Evolutionary conservation across 1,140 invertebrate genomes (phyloP).

Genomic region (Rhopalosiphum padi): DNA sequence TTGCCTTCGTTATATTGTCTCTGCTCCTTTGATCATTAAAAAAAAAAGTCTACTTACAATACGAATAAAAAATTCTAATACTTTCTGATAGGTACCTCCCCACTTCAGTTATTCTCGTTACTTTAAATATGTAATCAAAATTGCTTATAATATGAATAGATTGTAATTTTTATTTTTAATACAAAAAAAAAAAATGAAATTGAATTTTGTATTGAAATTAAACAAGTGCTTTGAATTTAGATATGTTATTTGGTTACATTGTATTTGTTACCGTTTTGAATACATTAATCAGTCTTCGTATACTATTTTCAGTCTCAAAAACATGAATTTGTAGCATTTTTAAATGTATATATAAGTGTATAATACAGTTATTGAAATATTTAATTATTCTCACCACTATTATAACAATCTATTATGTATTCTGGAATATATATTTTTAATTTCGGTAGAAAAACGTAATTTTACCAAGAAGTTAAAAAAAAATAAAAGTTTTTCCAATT

Average conservation of each 20-base stretch:
- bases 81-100: not conserved
- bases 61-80: not conserved
- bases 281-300: conserved; percentile 2
- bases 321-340: not conserved
- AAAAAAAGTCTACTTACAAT: not conserved
- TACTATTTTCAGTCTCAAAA: not conserved
- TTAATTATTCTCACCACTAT: not conserved
- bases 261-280: not conserved
- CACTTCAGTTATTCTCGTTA: not conserved
- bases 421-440: not conserved
- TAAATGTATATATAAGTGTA: not conserved
- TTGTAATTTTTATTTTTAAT: conserved; percentile 5
- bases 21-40: not conserved
- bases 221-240: not conserved
- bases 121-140: not conserved
- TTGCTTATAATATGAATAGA: not conserved
- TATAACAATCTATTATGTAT: not conserved
- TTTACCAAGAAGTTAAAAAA: not conserved
- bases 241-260: not conserved
- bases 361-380: not conserved
- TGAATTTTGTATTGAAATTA: not conserved
- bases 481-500: not conserved
- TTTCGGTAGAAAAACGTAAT: not conserved
- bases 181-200: not conserved
- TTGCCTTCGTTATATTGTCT: not conserved